These are phyloP conservation scores for Machimus atricapillus DNA, from an alignment of 2,888 invertebrate genomes.

Conservation along the genomic window DNA sequence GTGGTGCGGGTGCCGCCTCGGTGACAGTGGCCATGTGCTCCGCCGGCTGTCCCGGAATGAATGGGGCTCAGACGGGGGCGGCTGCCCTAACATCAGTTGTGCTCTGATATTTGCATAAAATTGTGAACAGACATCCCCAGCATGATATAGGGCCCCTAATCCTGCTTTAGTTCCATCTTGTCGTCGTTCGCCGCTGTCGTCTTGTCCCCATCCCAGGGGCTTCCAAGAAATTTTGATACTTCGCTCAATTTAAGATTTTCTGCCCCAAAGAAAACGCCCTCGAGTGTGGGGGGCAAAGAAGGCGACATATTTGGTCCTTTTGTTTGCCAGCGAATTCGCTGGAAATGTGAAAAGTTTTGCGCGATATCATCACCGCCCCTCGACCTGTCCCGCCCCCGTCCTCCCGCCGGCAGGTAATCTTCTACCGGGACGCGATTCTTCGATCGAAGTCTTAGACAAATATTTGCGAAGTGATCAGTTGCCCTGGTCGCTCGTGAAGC, in stretches of 20 bases:
- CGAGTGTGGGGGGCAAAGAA: not conserved
- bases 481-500: not conserved
- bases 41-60: not conserved
- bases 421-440: not conserved
- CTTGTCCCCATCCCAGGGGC: not conserved
- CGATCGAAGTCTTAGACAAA: not conserved
- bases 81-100: slow-evolving; percentile 25
- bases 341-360: not conserved
- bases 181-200: slow-evolving; percentile 2
- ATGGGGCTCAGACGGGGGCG: not conserved
- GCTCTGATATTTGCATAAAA: slow-evolving; percentile 34
- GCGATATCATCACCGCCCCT: too few relatives aligned
- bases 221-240: not conserved
- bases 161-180: slow-evolving; percentile 25
- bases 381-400: not conserved
- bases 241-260: slow-evolving; percentile 1
- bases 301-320: not conserved
- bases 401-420: not conserved
- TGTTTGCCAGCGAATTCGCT: not conserved
- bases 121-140: slow-evolving; percentile 17
- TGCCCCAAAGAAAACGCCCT: not conserved
- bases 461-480: slow-evolving; percentile 4
- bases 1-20: not conserved
- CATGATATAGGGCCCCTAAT: slow-evolving; percentile 28
- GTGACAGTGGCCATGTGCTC: not conserved